Evolutionary conservation across 2,797 vertebrate genomes (phyloP), one percentile per base, ranked within the genome.

Genomic region (Parauchenoglanis punctatus): DNA sequence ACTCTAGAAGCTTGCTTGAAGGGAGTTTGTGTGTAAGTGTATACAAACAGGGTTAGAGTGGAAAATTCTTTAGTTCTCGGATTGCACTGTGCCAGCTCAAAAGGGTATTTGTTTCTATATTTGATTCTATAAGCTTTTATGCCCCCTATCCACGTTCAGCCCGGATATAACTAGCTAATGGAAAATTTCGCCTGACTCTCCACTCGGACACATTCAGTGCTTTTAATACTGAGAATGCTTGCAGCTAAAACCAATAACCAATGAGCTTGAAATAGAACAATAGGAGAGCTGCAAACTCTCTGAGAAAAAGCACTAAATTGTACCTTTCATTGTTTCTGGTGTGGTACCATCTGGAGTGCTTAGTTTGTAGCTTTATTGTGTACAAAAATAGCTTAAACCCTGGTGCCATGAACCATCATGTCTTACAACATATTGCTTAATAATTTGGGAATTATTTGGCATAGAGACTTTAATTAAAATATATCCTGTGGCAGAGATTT

Each of bases 261-360:
- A 89, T 87, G 84, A 89, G 89, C 91, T 89, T 90, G 89, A 92
- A 88, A 93, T 91, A 87, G 90, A 93, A 89, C 92, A 91, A 91
- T 84, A 87, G 86, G 90, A 86, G 86, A 72, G 87, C 83, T 75
- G 40, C 2, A 80, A 28, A 80, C n/a, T n/a, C 44, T 75, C 46
- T 20, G 8, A 78, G 17, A n/a, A 25, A 44, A 12, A 72, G 17
- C 73, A 78, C 28, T 77, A 8, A 40, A 59, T 4, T 58, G n/a
- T 20, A 78, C 20, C 54, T 20, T 80, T 44, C 12, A 2, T 81
- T 59, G 35, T 25, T 23, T 18, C 23, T 25, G 20, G 56, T 81
- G 56, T 59, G 56, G 20, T 61, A 61, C 18, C 10, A 80, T 7
- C 10, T 59, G 40, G 2, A 31, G 10, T 80, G 1, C 18, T 52